These are phyloP conservation scores for Chloromyia formosa DNA, from an alignment of 2,888 invertebrate species.

Conservation along the genomic window DNA sequence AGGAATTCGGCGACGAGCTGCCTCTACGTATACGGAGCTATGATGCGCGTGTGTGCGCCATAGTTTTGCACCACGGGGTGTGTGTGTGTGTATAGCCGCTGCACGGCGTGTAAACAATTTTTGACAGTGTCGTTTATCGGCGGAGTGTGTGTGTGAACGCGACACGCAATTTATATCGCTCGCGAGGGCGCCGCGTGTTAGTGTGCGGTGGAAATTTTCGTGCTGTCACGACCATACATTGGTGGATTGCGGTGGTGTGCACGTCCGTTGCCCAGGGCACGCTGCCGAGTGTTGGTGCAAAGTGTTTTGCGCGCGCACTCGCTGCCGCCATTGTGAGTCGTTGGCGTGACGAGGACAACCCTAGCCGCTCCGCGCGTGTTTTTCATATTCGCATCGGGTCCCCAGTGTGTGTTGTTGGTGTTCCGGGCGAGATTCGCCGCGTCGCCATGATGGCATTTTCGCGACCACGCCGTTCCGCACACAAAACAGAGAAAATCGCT, in stretches of 20 bases:
- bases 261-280: conserved; percentile 17
- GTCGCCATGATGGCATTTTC: conserved; percentile 88
- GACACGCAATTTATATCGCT: background rate
- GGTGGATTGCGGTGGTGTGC: conserved; percentile 17
- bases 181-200: background rate
- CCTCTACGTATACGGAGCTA: conserved; percentile 53
- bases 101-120: conserved; percentile 35
- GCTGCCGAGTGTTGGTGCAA: background rate
- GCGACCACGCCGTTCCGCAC: conserved; percentile 78
- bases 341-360: background rate
- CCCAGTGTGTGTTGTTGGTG: conserved; percentile 45
- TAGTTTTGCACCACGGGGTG: background rate
- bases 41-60: conserved; percentile 52
- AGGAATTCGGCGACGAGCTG: conserved; percentile 30
- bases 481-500: conserved; percentile 72
- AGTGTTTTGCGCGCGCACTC: conserved; percentile 38
- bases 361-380: background rate
- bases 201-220: background rate
- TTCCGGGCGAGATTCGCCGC: conserved; percentile 44
- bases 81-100: conserved; percentile 42
- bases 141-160: too few species aligned
- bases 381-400: background rate
- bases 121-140: conserved; percentile 4
- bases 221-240: background rate
- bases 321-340: background rate